Evolutionary conservation across 2,888 invertebrate species (phyloP).

Genomic region (Asteroscopus sphinx): DNA sequence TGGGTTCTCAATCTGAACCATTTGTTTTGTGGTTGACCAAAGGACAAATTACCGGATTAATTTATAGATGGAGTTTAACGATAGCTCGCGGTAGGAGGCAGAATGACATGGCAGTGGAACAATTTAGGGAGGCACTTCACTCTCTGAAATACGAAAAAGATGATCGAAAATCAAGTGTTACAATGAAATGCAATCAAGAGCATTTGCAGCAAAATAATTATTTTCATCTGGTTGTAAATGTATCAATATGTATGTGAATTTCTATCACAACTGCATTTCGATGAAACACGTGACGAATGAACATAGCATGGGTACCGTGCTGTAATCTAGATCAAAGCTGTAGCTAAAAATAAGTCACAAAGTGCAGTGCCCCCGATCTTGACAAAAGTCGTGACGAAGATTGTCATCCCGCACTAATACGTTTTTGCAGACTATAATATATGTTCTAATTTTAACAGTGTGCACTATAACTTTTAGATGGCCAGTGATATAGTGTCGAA

Average conservation of each 20-base stretch:
- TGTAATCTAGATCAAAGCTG: slow-evolving; percentile 20
- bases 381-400: slow-evolving; percentile 40
- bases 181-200: too few species aligned
- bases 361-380: slow-evolving; percentile 42
- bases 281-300: slow-evolving; percentile 15
- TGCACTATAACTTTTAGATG: slow-evolving; percentile 51
- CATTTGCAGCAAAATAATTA: too few species aligned
- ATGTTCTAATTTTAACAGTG: slow-evolving; percentile 50
- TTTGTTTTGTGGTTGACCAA: neutral
- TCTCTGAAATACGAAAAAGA: neutral
- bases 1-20: too few species aligned
- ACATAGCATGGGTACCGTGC: neutral
- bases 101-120: neutral
- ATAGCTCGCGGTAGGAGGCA: too few species aligned
- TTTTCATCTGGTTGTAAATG: too few species aligned
- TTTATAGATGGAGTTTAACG: too few species aligned
- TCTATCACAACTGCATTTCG: neutral
- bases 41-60: neutral
- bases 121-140: neutral
- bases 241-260: neutral
- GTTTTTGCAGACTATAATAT: slow-evolving; percentile 44
- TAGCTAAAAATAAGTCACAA: slow-evolving; percentile 17
- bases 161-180: too few species aligned
- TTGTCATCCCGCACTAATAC: slow-evolving; percentile 20
- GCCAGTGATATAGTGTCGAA: slow-evolving; percentile 41